A percentile compares a stretch with the other conserved stretches of the same genome.
phyloP scores from a whole-genome alignment of 2,888 invertebrate genomes.

The Agrochola litura region DNA sequence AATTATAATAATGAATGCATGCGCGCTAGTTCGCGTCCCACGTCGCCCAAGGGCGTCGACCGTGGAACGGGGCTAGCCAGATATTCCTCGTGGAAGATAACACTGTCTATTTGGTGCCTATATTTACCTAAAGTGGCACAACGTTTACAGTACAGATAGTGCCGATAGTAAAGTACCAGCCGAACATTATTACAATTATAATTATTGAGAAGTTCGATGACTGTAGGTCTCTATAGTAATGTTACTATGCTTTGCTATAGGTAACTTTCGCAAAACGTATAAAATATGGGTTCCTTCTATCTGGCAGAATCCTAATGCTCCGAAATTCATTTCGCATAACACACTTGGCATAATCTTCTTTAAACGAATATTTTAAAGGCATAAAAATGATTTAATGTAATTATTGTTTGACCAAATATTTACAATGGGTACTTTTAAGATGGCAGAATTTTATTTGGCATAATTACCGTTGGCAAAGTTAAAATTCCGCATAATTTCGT shows the following conservation, averaged over 20 bases:
- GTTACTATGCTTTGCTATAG: not conserved
- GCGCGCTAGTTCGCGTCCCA: conserved; percentile 63
- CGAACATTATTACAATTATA: conserved; percentile 17
- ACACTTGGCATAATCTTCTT: too few species aligned
- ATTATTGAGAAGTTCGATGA: conserved; percentile 10
- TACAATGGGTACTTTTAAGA: too few species aligned
- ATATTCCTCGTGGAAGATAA: conserved; percentile 71
- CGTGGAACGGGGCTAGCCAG: conserved; percentile 71
- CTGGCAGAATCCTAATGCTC: too few species aligned
- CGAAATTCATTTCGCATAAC: too few species aligned
- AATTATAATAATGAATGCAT: conserved; percentile 72
- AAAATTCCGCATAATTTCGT: too few species aligned
- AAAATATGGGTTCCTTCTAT: too few species aligned
- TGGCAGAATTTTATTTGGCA: too few species aligned
- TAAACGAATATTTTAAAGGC: too few species aligned
- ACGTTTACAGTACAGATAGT: conserved; percentile 45
- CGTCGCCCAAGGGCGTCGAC: conserved; percentile 78
- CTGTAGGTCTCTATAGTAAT: not conserved
- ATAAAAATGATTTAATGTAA: too few species aligned
- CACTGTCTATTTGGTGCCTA: conserved; percentile 67
- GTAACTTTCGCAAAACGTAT: not conserved
- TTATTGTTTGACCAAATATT: too few species aligned
- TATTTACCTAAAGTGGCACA: conserved; percentile 62
- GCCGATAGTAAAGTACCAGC: conserved; percentile 13
- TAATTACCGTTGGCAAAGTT: too few species aligned